Percentiles rank a stretch among this genome's conserved stretches.
Evolutionary conservation across 1,140 invertebrate genomes (phyloP).

Genomic region (Drosophila fuyamai): DNA sequence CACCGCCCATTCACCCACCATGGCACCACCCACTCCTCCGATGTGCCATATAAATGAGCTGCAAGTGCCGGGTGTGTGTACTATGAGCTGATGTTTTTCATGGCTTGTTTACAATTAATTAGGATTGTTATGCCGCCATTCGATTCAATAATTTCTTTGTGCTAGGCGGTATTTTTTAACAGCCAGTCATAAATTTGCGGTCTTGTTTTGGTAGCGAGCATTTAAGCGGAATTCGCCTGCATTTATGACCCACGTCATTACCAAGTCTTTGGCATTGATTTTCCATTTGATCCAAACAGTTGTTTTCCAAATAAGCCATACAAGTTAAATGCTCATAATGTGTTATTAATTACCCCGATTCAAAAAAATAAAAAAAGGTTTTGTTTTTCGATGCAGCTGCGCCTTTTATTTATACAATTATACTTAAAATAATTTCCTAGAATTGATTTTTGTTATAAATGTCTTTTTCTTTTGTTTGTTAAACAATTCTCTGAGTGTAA

Average conservation of each 20-base stretch:
- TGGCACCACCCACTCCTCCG: conserved; percentile 10
- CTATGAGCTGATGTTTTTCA: conserved; percentile 58
- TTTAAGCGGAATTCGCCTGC: conserved; percentile 34
- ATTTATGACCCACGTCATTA: conserved; percentile 28
- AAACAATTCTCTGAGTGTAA: too few relatives aligned
- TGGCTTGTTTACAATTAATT: conserved; percentile 82
- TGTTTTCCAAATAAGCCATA: conserved; percentile 3
- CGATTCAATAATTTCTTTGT: conserved; percentile 68
- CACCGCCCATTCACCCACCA: conserved; percentile 2
- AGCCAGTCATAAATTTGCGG: conserved; percentile 50
- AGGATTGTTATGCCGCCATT: conserved; percentile 74
- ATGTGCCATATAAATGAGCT: conserved; percentile 47
- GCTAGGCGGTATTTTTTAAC: conserved; percentile 44
- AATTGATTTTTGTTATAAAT: too few relatives aligned
- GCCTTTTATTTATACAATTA: too few relatives aligned
- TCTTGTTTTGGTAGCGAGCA: conserved; percentile 47
- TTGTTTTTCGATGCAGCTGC: too few relatives aligned
- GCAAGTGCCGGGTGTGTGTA: conserved; percentile 37
- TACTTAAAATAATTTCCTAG: too few relatives aligned
- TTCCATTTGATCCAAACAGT: neutral
- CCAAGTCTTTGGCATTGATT: conserved; percentile 15
- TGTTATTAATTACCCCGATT: conserved; percentile 4
- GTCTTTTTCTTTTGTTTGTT: too few relatives aligned
- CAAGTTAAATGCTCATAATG: conserved; percentile 22
- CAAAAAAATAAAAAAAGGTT: too few relatives aligned